Conservation (phyloP, 2,797 vertebrate genomes). For the Platyrinchus mystaceus region DNA sequence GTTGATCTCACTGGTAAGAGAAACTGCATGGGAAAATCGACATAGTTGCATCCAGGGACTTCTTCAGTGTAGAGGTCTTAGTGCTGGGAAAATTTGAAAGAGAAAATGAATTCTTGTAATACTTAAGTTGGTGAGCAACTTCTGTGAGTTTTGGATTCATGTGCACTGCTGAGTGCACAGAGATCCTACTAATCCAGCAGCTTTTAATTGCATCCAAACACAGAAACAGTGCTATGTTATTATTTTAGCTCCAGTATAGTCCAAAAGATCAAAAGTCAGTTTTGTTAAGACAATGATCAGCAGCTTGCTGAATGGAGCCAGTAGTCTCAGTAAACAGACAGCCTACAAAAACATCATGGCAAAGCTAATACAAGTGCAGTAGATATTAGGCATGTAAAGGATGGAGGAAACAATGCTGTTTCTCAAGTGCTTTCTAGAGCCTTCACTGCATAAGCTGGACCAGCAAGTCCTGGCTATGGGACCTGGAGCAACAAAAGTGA, state of each 20-base stretch:
- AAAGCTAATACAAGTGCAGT: not conserved
- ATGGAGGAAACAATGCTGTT: not conserved
- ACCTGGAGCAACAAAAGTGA: not conserved
- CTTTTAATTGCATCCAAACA: not conserved
- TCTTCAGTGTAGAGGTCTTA: not conserved
- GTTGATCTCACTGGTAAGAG: conserved; percentile 89
- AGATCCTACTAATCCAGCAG: not conserved
- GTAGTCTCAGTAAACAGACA: not conserved
- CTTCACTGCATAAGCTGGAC: not conserved
- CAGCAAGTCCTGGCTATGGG: not conserved
- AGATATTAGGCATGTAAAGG: not conserved
- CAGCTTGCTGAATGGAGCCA: not conserved
- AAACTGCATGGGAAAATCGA: not conserved
- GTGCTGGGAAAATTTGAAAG: not conserved
- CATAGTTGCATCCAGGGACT: not conserved
- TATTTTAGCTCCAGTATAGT: not conserved
- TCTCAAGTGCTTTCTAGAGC: not conserved
- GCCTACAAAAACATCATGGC: not conserved
- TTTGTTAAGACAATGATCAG: not conserved
- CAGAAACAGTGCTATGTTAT: not conserved
- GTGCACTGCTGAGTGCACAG: not conserved
- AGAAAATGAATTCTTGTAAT: not conserved
- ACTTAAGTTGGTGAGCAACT: not conserved
- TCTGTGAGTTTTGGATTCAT: not conserved
- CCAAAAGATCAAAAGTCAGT: not conserved